These are phyloP conservation scores for Ataeniobius toweri DNA, from an alignment of 2,797 vertebrate genomes.

Conservation along the genomic window DNA sequence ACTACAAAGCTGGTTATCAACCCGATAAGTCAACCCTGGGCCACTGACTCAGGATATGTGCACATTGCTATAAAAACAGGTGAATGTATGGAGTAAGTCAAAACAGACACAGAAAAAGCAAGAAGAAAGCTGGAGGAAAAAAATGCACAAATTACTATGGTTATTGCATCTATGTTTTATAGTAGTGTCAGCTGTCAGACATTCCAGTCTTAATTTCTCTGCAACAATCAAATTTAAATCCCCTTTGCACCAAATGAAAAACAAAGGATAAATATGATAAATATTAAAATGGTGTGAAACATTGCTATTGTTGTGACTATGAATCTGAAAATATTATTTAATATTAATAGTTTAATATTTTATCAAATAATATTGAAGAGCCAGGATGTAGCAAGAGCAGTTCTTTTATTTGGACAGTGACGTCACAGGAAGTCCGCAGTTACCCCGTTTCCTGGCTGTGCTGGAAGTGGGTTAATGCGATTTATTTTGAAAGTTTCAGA, in stretches of 20 bases:
- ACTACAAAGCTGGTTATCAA: not conserved
- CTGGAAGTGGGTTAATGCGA: too few species aligned
- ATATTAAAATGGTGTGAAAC: not conserved
- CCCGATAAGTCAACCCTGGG: not conserved
- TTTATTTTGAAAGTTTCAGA: too few species aligned
- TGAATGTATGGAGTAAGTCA: not conserved
- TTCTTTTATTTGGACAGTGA: too few species aligned
- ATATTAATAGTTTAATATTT: too few species aligned
- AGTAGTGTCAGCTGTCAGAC: not conserved
- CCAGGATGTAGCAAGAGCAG: too few species aligned
- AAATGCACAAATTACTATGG: not conserved
- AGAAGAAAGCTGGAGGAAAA: not conserved
- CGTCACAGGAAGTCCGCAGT: too few species aligned
- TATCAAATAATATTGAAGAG: too few species aligned
- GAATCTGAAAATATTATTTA: too few species aligned
- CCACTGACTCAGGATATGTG: not conserved
- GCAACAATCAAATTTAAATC: not conserved
- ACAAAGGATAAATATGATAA: not conserved
- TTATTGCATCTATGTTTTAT: not conserved
- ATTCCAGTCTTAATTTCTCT: not conserved
- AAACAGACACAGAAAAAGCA: not conserved
- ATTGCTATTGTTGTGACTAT: too few species aligned
- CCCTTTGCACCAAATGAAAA: not conserved
- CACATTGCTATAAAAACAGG: not conserved
- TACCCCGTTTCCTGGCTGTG: too few species aligned